phyloP scores from a whole-genome alignment of 1,140 invertebrate species.

The Rhynchophorus ferrugineus region DNA sequence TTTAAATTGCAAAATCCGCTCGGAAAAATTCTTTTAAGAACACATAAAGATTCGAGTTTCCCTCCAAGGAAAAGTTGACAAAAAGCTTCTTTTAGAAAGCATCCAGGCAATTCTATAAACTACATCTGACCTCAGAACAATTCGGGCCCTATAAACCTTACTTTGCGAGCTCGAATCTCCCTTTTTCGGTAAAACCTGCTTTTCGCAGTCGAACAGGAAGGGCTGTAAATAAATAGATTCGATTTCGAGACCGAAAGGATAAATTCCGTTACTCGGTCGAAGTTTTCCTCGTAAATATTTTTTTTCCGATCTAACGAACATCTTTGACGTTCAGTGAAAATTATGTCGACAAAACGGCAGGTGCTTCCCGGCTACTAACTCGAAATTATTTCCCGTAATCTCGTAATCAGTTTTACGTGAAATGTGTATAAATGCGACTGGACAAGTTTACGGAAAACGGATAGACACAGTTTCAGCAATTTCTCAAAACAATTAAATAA shows the following conservation, averaged over 20 bases:
- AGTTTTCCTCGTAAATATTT: neutral
- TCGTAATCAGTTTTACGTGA: no score
- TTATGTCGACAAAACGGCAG: neutral
- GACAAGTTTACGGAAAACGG: no score
- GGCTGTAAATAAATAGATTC: neutral
- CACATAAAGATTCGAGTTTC: neutral
- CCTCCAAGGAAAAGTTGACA: neutral
- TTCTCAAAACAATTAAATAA: no score
- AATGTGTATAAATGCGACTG: no score
- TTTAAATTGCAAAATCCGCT: neutral
- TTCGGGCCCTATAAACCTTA: neutral
- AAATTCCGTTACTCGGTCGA: neutral
- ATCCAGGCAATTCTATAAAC: neutral
- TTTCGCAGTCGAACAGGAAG: neutral
- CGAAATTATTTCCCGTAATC: neutral
- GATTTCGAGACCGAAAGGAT: neutral
- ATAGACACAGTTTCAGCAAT: no score
- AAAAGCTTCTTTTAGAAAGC: neutral
- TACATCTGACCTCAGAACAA: neutral
- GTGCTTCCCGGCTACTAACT: neutral
- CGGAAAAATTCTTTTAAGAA: neutral
- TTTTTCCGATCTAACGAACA: neutral
- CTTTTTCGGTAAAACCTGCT: neutral
- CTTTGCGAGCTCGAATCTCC: neutral
- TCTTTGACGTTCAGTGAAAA: neutral